A percentile compares a stretch with the other conserved stretches of the same genome.
Conservation (phyloP, 2,797 vertebrate genomes). For the Danio tinwini region DNA sequence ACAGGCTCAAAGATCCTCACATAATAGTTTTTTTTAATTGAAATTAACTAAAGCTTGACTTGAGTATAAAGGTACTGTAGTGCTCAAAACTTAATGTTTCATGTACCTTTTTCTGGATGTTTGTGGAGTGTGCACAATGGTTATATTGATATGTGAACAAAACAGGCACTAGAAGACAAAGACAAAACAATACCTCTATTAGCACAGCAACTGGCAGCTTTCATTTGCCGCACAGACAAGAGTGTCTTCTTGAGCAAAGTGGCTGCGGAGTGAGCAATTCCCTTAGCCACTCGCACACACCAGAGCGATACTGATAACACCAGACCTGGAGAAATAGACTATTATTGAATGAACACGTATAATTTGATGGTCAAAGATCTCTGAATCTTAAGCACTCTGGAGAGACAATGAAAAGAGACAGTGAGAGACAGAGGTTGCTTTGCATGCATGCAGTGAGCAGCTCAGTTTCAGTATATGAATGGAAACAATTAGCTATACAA, state of each 20-base stretch:
- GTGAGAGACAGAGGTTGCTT: not conserved
- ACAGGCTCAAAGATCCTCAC: not conserved
- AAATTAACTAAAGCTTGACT: not conserved
- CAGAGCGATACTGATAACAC: constrained; percentile 72
- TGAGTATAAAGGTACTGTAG: not conserved
- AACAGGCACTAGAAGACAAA: constrained; percentile 1
- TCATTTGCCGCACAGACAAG: constrained; percentile 54
- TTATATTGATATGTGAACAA: not conserved
- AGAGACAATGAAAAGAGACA: not conserved
- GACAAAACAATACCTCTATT: constrained; percentile 51
- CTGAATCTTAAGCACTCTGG: not conserved
- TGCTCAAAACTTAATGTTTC: too few relatives aligned
- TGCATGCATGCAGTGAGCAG: constrained; percentile 21
- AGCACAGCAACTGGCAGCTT: constrained; percentile 14
- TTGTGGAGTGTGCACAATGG: not conserved
- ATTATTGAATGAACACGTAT: not conserved
- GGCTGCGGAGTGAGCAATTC: constrained; percentile 68
- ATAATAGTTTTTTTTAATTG: not conserved
- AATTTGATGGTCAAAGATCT: not conserved
- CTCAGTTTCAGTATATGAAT: not conserved
- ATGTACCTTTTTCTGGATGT: too few relatives aligned
- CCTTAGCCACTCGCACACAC: constrained; percentile 71
- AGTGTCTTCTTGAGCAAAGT: constrained; percentile 73
- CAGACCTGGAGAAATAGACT: constrained; percentile 75
- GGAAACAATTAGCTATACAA: too few relatives aligned